A percentile compares a stretch with the other conserved stretches of the same genome.
Evolutionary conservation across 2,113 vertebrate species (phyloP).

Genomic region (Pterocles orientalis): DNA sequence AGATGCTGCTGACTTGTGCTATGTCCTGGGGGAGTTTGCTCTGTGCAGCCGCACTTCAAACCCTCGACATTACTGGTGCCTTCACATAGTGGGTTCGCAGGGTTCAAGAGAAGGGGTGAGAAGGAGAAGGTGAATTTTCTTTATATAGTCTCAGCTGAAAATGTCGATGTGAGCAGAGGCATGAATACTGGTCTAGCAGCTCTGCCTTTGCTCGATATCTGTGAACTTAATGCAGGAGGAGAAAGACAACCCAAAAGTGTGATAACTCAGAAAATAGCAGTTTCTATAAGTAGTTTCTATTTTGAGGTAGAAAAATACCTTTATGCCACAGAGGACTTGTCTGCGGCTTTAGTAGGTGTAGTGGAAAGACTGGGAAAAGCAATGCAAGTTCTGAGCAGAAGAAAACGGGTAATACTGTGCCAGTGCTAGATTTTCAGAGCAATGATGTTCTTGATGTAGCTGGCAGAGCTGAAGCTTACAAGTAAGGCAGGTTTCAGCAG

Average conservation of each 20-base stretch:
- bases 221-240: not conserved
- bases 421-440: not conserved
- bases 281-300: not conserved
- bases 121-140: not conserved
- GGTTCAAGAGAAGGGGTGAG: not conserved
- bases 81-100: not conserved
- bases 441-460: not conserved
- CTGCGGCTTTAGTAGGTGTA: not conserved
- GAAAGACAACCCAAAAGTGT: not conserved
- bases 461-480: not conserved
- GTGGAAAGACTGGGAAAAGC: not conserved
- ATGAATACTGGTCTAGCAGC: not conserved
- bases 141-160: not conserved
- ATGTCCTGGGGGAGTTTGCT: not conserved
- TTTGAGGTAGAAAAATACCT: not conserved
- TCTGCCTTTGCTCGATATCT: not conserved
- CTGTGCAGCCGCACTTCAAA: not conserved
- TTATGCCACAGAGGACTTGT: not conserved
- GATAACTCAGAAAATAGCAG: not conserved
- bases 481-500: not conserved
- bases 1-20: not conserved
- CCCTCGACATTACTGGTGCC: not conserved
- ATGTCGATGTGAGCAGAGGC: not conserved
- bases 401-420: not conserved
- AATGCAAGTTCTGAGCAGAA: not conserved